These are phyloP conservation scores for Paracentrotus lividus DNA, from an alignment of 53 echinoderm and acorn worm species.

Conservation along the genomic window DNA sequence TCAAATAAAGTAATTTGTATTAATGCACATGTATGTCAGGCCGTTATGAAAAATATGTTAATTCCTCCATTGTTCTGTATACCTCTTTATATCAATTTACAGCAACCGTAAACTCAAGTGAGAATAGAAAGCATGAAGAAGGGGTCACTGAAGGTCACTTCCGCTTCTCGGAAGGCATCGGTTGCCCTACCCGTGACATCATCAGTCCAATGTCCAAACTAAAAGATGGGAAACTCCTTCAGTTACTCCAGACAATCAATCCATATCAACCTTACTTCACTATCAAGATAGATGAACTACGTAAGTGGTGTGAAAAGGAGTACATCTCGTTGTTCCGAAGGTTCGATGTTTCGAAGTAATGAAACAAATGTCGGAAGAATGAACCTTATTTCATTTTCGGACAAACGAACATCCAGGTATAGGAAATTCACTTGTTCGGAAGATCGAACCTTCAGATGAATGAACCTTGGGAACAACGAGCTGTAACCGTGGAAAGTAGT, in stretches of 20 bases:
- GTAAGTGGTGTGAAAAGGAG: slow-evolving; percentile 53
- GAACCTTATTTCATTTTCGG: too few species aligned
- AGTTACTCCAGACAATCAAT: slow-evolving; percentile 82
- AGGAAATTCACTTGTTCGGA: too few species aligned
- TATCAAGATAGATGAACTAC: slow-evolving; percentile 81
- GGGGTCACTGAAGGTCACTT: slow-evolving; percentile 80
- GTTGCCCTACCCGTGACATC: slow-evolving; percentile 76
- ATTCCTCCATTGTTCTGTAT: background rate
- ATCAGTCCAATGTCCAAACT: slow-evolving; percentile 78
- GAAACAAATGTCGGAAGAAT: too few species aligned
- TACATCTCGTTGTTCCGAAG: too few species aligned
- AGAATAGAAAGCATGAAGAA: slow-evolving; percentile 75
- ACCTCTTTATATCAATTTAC: background rate
- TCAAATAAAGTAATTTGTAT: too few species aligned
- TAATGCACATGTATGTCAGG: background rate
- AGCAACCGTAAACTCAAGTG: background rate
- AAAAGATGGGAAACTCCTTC: slow-evolving; percentile 77
- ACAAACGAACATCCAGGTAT: too few species aligned
- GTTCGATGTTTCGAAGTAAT: too few species aligned
- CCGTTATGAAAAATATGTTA: background rate
- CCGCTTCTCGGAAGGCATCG: slow-evolving; percentile 86
- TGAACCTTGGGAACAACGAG: too few species aligned
- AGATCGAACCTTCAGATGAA: too few species aligned
- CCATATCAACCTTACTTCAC: slow-evolving; percentile 87
- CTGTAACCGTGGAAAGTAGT: background rate